Conservation (phyloP, 2,797 vertebrate species). For the Coranthus polyacanthus region DNA sequence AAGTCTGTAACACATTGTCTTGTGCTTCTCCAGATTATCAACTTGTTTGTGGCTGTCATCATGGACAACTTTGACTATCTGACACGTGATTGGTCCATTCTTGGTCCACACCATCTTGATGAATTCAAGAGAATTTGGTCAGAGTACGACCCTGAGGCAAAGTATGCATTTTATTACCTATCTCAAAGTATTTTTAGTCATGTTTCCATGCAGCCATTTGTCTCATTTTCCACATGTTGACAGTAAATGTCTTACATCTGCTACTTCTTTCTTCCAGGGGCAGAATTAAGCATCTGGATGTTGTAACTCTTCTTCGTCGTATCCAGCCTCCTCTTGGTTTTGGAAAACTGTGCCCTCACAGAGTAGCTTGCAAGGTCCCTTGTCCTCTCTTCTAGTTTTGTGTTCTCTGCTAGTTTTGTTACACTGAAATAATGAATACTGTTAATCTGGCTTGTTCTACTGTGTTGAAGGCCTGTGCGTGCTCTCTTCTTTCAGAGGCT, state of each 20-base stretch:
- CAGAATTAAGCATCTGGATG: slow-evolving; percentile 98
- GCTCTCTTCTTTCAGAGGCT: slow-evolving; percentile 88
- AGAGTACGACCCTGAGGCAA: slow-evolving; percentile 99
- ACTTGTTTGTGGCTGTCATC: slow-evolving; percentile 99
- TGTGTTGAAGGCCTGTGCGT: slow-evolving; percentile 13
- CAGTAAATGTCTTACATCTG: background rate
- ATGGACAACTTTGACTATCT: slow-evolving; percentile 99
- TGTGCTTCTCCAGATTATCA: slow-evolving; percentile 91
- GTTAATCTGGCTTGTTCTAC: background rate
- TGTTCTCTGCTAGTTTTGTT: too few species aligned
- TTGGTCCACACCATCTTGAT: slow-evolving; percentile 97
- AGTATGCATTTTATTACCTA: slow-evolving; percentile 86
- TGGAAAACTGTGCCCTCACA: slow-evolving; percentile 97
- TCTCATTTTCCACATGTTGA: background rate
- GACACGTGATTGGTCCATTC: slow-evolving; percentile 98
- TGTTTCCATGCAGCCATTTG: background rate
- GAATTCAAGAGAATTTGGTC: slow-evolving; percentile 99
- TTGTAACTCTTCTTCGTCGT: slow-evolving; percentile 94
- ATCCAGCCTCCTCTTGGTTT: slow-evolving; percentile 98
- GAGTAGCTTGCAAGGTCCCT: slow-evolving; percentile 97
- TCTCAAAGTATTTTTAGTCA: background rate
- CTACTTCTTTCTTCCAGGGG: slow-evolving; percentile 84
- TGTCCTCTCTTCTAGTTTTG: slow-evolving; percentile 1
- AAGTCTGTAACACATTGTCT: background rate
- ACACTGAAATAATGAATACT: background rate